Base-by-base conservation (phyloP, 2,888 invertebrate genomes). In the Panzeria rudis region DNA sequence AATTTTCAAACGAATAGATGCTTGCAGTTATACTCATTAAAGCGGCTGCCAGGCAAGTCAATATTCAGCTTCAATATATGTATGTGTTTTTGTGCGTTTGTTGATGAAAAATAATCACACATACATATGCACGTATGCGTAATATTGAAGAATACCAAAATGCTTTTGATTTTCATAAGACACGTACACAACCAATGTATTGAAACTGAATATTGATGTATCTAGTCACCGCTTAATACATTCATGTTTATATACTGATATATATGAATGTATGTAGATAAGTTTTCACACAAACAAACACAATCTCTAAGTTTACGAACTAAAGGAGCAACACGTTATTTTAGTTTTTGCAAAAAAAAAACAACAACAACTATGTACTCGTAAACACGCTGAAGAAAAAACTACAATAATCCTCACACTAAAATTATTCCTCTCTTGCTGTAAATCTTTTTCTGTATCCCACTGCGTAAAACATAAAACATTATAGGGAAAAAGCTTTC, bases 291-390 rank as follows among this genome's bases (percentile, higher is more conserved):
- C 23, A 52, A 32, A 17, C 23, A 71, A 17, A 52, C 50, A 35
- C 79, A 32, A 71, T 25, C 8, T 50, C 29, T 11, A 68, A 72
- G 35, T 44, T 52, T 35, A 38, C 25, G 2, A 61, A 62, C 61
- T 59, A 56, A 62, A 81, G 77, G 81, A 85, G 85, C 85, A 85
- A 85, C 85, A 82, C 69, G 84, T 84, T 87, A 84, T 86, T 76
- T 75, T 76, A 71, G 78, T 85, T 84, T 83, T 68, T 77, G 64
- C 77, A 59, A 59, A 44, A 47, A 41, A 59, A 47, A 72, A 73
- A 61, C 56, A 77, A 72, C 17, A 44, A 56, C 20, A 41, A 0
- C 15, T 13, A 68, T 20, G 20, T 32, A 59, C 32, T 41, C 3
- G 25, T 54, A 41, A 35, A 25, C 38, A 0, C 13, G 25, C 0